A percentile compares a stretch with the other conserved stretches of the same genome.
Conservation (phyloP, 2,888 invertebrate genomes). For the Frankliniella fusca region DNA sequence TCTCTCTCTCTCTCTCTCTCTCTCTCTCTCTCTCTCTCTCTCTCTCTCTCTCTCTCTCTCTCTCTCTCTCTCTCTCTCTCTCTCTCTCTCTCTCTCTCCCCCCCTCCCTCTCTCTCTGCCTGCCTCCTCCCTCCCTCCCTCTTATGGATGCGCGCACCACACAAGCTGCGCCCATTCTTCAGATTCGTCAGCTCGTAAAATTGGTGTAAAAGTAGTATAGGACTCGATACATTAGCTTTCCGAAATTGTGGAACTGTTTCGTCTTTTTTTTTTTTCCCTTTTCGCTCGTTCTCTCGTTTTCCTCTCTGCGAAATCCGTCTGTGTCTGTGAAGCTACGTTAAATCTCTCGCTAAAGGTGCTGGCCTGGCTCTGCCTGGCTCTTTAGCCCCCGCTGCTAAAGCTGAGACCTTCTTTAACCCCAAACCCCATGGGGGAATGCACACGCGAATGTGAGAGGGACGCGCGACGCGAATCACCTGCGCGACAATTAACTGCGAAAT, state of each 20-base stretch:
- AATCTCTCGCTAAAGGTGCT: background rate
- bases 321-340: background rate
- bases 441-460: too few relatives aligned
- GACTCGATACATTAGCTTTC: constrained; percentile 14
- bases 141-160: background rate
- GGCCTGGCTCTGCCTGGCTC: background rate
- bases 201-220: constrained; percentile 20
- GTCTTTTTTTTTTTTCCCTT: background rate
- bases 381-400: background rate
- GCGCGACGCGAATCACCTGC: too few relatives aligned
- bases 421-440: too few relatives aligned
- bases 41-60: background rate
- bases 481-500: too few relatives aligned
- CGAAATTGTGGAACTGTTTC: background rate
- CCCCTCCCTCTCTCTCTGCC: background rate
- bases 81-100: background rate
- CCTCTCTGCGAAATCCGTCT: background rate
- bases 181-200: constrained; percentile 13
- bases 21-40: background rate
- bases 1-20: background rate
- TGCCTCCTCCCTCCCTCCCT: constrained; percentile 3
- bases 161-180: background rate
- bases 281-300: background rate
- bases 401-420: too few relatives aligned
- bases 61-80: background rate